A percentile compares a stretch with the other conserved stretches of the same genome.
phyloP scores from a whole-genome alignment of 2,113 vertebrate genomes.

The Rhabdomys dilectus region DNA sequence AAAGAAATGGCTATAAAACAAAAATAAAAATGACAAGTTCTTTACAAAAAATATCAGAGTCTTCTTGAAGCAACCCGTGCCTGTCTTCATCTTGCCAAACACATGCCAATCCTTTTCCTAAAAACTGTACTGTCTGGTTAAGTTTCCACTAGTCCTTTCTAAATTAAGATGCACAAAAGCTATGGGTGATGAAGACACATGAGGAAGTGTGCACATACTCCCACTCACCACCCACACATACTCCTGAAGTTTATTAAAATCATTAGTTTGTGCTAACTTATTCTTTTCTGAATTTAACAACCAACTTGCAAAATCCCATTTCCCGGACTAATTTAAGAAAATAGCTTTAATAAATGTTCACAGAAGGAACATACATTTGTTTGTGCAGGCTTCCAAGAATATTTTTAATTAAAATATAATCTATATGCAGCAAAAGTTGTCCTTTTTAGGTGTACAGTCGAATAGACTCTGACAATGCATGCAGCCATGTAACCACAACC shows the following conservation, averaged over 20 bases:
- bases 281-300: neutral
- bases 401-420: neutral
- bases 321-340: slow-evolving; percentile 28
- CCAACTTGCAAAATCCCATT: neutral
- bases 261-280: neutral
- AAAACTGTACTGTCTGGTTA: neutral
- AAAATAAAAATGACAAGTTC: neutral
- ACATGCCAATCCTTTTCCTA: neutral
- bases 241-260: neutral
- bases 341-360: neutral
- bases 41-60: slow-evolving; percentile 1
- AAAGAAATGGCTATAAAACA: slow-evolving; percentile 4
- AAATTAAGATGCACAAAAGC: neutral
- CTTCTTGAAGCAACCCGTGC: slow-evolving; percentile 8
- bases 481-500: neutral
- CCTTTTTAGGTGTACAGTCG: neutral
- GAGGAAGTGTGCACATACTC: neutral
- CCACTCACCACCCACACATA: neutral
- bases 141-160: slow-evolving; percentile 35
- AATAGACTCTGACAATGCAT: neutral
- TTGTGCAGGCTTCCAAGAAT: neutral
- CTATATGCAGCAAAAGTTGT: neutral
- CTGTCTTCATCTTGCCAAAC: slow-evolving; percentile 30
- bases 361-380: neutral
- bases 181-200: neutral